Evolutionary conservation across 2,888 invertebrate species (phyloP).

Genomic region (Amphipyra berbera): DNA sequence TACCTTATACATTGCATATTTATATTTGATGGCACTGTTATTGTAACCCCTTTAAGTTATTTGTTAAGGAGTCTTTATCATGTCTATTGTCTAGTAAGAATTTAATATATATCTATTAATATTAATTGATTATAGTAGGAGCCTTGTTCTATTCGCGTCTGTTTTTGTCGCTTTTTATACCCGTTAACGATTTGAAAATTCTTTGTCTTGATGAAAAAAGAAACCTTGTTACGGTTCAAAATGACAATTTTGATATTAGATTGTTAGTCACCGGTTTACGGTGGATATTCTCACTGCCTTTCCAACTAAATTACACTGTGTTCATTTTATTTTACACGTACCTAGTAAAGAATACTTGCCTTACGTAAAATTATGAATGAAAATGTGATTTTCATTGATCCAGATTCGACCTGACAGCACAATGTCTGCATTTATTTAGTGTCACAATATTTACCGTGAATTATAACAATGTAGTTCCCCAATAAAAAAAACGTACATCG

Average conservation of each 20-base stretch:
- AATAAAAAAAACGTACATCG: conserved; percentile 29
- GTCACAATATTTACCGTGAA: conserved; percentile 64
- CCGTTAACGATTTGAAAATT: conserved; percentile 77
- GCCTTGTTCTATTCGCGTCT: conserved; percentile 85
- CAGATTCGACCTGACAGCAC: conserved; percentile 71
- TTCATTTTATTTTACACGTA: conserved; percentile 77
- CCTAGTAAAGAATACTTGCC: conserved; percentile 74
- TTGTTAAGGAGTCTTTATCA: conserved; percentile 89
- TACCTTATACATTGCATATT: conserved; percentile 85
- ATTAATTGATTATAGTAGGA: conserved; percentile 81
- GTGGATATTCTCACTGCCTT: conserved; percentile 81
- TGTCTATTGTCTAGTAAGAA: conserved; percentile 89
- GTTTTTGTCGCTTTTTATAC: conserved; percentile 82
- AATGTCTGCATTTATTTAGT: conserved; percentile 79
- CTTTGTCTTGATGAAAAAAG: conserved; percentile 63
- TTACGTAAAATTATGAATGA: conserved; percentile 67
- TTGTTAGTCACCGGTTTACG: conserved; percentile 70
- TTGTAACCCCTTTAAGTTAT: conserved; percentile 86
- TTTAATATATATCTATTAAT: conserved; percentile 85
- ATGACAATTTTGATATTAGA: conserved; percentile 70
- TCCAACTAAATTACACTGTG: conserved; percentile 76
- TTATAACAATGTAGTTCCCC: conserved; percentile 34
- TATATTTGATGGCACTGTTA: conserved; percentile 88
- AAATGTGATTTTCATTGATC: conserved; percentile 70
- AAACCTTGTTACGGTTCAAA: conserved; percentile 77